phyloP scores from a whole-genome alignment of 1,140 invertebrate species.

The Meloidogyne floridensis region DNA sequence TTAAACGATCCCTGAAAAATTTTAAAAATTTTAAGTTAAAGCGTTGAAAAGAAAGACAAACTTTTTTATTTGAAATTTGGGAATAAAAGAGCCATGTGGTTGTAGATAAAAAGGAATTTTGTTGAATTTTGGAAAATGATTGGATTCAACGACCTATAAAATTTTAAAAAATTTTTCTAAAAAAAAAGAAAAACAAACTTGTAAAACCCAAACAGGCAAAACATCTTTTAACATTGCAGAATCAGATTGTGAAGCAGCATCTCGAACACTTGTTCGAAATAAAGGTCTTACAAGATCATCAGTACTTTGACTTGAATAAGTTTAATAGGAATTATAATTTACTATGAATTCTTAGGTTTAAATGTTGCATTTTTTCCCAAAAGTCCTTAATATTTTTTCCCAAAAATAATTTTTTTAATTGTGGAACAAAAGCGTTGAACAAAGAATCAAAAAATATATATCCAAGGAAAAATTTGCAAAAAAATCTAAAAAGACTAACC shows the following conservation, averaged over 20 bases:
- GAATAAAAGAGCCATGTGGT: conserved; percentile 83
- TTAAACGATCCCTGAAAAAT: conserved; percentile 80
- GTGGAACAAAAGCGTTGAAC: too few species aligned
- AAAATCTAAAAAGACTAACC: conserved; percentile 70
- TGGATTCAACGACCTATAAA: conserved; percentile 67
- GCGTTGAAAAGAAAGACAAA: too few species aligned
- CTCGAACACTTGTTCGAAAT: conserved; percentile 84
- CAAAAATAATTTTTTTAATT: too few species aligned
- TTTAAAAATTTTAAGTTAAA: not conserved
- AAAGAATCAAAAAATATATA: too few species aligned
- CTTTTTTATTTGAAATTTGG: conserved; percentile 86
- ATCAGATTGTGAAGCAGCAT: conserved; percentile 93
- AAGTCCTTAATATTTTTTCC: too few species aligned
- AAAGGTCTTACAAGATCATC: conserved; percentile 66
- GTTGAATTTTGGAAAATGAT: conserved; percentile 89
- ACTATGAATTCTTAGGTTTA: too few species aligned
- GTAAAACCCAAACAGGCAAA: conserved; percentile 87
- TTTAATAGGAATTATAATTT: not conserved
- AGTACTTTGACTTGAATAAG: conserved; percentile 29
- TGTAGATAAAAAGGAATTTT: conserved; percentile 96
- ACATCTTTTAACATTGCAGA: conserved; percentile 86
- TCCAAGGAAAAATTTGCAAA: not conserved
- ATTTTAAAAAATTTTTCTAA: not conserved
- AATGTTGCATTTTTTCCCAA: too few species aligned
- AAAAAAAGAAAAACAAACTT: not conserved